These are phyloP conservation scores for Hermetia illucens DNA, from an alignment of 1,140 invertebrate genomes.

Conservation along the genomic window DNA sequence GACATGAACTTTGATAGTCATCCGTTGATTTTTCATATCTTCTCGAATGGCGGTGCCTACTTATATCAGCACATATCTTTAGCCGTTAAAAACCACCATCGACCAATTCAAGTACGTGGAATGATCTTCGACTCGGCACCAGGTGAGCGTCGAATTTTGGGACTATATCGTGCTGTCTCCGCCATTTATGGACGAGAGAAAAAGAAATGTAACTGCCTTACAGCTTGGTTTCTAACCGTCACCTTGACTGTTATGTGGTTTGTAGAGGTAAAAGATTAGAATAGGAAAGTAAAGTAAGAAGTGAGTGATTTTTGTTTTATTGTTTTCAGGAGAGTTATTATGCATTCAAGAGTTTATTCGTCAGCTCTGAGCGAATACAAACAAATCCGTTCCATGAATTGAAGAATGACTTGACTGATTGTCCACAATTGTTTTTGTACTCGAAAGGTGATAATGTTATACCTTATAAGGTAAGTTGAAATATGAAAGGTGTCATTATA, in stretches of 20 bases:
- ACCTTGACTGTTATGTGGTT: conserved; percentile 43
- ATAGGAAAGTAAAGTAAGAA: no score
- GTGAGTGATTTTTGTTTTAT: no score
- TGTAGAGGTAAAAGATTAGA: conserved; percentile 43
- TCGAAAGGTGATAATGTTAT: conserved; percentile 53
- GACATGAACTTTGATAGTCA: conserved; percentile 53
- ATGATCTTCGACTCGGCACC: conserved; percentile 65
- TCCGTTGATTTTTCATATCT: conserved; percentile 64
- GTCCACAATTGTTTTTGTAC: conserved; percentile 61
- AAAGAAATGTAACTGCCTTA: conserved; percentile 34
- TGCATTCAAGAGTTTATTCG: conserved; percentile 24
- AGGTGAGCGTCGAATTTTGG: conserved; percentile 41
- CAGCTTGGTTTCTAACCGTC: conserved; percentile 39
- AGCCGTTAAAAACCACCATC: conserved; percentile 36
- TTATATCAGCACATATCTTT: conserved; percentile 49
- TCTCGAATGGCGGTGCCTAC: conserved; percentile 64
- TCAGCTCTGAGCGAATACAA: conserved; percentile 19
- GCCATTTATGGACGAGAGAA: conserved; percentile 41
- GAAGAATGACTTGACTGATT: conserved; percentile 32
- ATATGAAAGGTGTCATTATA: neutral
- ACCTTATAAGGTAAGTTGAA: conserved; percentile 32
- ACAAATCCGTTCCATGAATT: conserved; percentile 33
- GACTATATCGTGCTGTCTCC: conserved; percentile 41
- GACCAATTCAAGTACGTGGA: conserved; percentile 44
- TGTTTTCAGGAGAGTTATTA: conserved; percentile 26